Percentiles rank a stretch among this genome's conserved stretches.
Conservation (phyloP, 2,113 vertebrate genomes). For the Eptesicus fuscus region DNA sequence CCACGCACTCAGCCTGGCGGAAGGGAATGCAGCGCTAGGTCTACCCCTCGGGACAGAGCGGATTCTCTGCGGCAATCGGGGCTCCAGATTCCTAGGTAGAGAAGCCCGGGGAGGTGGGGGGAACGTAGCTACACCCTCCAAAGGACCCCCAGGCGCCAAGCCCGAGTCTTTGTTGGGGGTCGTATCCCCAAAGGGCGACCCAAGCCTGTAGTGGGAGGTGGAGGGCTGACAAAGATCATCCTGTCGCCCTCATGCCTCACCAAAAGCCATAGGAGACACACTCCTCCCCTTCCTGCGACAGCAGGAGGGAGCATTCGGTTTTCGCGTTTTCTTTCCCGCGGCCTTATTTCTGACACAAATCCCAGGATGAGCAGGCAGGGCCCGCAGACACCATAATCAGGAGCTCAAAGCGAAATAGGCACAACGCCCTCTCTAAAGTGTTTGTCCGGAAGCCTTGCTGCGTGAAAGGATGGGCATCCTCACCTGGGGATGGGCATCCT, state of each 20-base stretch:
- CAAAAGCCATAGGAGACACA: neutral
- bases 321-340: neutral
- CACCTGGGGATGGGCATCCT: too few relatives aligned
- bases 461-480: neutral
- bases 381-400: neutral
- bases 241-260: rapidly evolving
- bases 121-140: neutral
- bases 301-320: neutral
- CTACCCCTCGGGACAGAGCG: neutral
- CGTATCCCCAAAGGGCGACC: neutral
- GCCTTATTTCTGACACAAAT: neutral
- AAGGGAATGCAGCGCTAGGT: neutral
- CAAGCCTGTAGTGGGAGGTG: neutral
- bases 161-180: neutral
- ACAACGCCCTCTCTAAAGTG: neutral
- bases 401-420: neutral
- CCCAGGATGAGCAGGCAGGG: neutral
- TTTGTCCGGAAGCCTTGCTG: neutral
- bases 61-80: neutral
- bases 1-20: neutral
- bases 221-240: neutral
- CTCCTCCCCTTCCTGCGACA: neutral
- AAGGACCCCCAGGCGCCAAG: neutral
- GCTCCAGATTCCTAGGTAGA: neutral
- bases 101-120: too few relatives aligned